phyloP scores from a whole-genome alignment of 2,888 invertebrate species.

The Amphipoea lucens region DNA sequence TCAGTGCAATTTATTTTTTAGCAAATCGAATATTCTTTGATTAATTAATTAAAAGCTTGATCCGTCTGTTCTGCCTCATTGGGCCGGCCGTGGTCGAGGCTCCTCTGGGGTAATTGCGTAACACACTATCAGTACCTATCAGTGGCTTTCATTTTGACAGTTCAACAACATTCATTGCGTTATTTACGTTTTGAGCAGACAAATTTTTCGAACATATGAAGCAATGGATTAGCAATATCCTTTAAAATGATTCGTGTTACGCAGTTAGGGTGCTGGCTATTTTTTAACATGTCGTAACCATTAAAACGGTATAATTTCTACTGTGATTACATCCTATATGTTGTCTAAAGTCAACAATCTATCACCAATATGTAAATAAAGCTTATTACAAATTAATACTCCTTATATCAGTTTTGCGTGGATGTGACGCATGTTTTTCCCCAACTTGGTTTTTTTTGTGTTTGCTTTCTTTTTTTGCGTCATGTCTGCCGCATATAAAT shows the following conservation, averaged over 20 bases:
- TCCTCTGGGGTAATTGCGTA: background rate
- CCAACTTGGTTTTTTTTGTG: too few species aligned
- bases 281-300: background rate
- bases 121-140: background rate
- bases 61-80: background rate
- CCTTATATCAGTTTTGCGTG: background rate
- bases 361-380: background rate
- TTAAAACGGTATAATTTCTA: background rate
- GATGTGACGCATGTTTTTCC: too few species aligned
- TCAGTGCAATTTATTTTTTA: background rate
- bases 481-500: too few species aligned
- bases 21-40: background rate
- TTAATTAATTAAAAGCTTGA: background rate
- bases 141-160: background rate
- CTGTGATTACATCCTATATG: too few species aligned
- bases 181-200: too few species aligned
- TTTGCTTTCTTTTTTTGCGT: too few species aligned
- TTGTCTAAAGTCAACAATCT: background rate
- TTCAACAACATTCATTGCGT: too few species aligned
- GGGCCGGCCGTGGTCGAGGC: background rate
- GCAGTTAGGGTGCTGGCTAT: too few species aligned
- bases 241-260: too few species aligned
- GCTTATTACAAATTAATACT: background rate
- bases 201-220: too few species aligned
- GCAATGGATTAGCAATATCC: too few species aligned